Conservation (phyloP, 2,888 invertebrate species). For the Pristionchus japonicus region DNA sequence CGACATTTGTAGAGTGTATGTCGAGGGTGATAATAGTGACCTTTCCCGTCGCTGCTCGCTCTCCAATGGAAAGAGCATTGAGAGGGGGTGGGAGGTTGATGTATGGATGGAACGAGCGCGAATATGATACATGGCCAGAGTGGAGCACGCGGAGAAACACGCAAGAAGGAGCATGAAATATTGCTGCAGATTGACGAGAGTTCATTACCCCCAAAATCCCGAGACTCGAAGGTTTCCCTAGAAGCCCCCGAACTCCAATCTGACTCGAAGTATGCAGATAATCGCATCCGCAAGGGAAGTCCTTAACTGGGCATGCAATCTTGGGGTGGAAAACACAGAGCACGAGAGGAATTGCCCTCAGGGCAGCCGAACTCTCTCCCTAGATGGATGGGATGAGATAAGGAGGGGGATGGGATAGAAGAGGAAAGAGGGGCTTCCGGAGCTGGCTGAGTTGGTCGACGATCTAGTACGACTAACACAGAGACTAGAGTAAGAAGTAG, state of each 20-base stretch:
- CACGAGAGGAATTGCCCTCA: neutral
- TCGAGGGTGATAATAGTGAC: neutral
- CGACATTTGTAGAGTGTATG: neutral
- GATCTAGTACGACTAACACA: neutral
- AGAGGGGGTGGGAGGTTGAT: neutral
- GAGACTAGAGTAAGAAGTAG: neutral
- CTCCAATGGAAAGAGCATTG: neutral
- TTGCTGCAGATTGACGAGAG: neutral
- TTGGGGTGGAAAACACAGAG: neutral
- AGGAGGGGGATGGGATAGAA: neutral
- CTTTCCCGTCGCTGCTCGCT: neutral
- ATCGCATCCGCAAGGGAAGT: neutral
- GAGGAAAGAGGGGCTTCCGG: neutral
- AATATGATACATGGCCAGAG: conserved; percentile 6
- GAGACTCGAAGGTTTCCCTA: neutral
- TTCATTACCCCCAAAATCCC: neutral
- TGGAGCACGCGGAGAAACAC: neutral
- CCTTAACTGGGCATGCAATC: neutral
- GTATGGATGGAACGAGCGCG: conserved; percentile 18
- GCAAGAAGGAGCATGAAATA: neutral
- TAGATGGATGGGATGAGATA: neutral
- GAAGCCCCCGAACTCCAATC: neutral
- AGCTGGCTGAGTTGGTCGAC: neutral
- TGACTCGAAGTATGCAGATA: neutral
- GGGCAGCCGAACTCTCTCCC: neutral